phyloP scores from a whole-genome alignment of 2,797 vertebrate species.

The Coregonus sp. region DNA sequence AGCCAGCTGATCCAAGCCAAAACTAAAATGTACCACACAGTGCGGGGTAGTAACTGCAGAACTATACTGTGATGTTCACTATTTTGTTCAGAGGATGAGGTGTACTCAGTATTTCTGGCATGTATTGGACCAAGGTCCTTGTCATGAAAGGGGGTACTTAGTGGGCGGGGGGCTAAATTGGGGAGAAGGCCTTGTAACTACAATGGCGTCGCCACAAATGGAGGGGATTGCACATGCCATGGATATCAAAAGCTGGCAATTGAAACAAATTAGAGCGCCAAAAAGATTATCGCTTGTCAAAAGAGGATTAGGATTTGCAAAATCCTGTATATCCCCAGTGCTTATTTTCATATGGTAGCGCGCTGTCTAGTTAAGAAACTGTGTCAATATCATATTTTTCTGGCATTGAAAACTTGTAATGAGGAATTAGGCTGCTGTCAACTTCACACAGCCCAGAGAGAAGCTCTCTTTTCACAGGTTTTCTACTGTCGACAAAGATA shows the following conservation, averaged over 20 bases:
- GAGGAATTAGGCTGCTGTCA: slow-evolving; percentile 7
- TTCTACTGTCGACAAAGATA: not conserved
- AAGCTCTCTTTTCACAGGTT: not conserved
- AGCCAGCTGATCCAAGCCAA: slow-evolving; percentile 14
- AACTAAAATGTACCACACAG: slow-evolving; percentile 18
- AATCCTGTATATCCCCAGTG: slow-evolving; percentile 41
- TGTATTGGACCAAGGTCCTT: not conserved
- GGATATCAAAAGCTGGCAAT: slow-evolving; percentile 48
- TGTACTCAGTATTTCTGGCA: not conserved
- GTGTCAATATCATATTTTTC: slow-evolving; percentile 37
- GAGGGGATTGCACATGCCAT: slow-evolving; percentile 21
- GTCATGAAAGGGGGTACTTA: not conserved
- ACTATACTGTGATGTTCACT: not conserved
- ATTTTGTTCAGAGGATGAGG: not conserved
- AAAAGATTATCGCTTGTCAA: slow-evolving; percentile 44
- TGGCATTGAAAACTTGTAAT: slow-evolving; percentile 17
- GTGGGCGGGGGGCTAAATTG: not conserved
- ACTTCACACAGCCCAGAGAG: not conserved
- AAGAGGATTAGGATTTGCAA: slow-evolving; percentile 42
- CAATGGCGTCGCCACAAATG: slow-evolving; percentile 18
- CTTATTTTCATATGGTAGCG: slow-evolving; percentile 37
- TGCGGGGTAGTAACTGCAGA: not conserved
- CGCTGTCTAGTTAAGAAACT: slow-evolving; percentile 28
- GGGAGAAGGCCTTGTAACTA: not conserved
- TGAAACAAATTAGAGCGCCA: slow-evolving; percentile 38